phyloP scores from a whole-genome alignment of 53 echinoderm and acorn worm genomes.

The Apostichopus leukothele region DNA sequence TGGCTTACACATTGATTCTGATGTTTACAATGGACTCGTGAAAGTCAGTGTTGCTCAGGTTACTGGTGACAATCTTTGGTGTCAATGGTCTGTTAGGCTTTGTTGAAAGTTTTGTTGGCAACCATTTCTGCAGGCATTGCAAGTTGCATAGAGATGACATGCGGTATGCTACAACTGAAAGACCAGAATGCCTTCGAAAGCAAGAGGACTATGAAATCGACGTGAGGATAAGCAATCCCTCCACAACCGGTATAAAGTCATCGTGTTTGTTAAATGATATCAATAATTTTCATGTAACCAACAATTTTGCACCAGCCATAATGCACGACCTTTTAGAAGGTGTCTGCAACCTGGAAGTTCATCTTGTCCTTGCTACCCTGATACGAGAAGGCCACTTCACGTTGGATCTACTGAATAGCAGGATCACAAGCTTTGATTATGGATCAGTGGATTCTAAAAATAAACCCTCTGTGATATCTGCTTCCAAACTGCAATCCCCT shows the following conservation, averaged over 20 bases:
- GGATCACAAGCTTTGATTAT: constrained; percentile 65
- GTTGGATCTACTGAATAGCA: constrained; percentile 46
- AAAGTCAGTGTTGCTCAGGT: constrained; percentile 50
- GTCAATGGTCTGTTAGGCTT: constrained; percentile 41
- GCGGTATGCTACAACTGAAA: not conserved
- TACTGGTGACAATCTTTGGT: constrained; percentile 53
- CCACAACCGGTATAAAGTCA: constrained; percentile 49
- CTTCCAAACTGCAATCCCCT: constrained; percentile 17
- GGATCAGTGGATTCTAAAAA: constrained; percentile 48
- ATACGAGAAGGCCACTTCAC: constrained; percentile 51
- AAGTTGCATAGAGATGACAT: too few relatives aligned
- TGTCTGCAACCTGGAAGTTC: constrained; percentile 55
- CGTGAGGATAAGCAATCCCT: not conserved
- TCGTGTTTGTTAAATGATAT: constrained; percentile 50
- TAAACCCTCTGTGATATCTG: constrained; percentile 45
- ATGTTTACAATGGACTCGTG: constrained; percentile 37
- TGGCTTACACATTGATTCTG: constrained; percentile 47
- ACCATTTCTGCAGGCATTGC: too few relatives aligned
- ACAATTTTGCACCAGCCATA: constrained; percentile 58
- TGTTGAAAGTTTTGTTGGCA: constrained; percentile 49
- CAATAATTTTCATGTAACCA: constrained; percentile 42
- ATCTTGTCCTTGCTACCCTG: constrained; percentile 48
- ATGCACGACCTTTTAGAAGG: constrained; percentile 71
- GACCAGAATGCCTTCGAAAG: not conserved
- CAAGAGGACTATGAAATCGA: constrained; percentile 41